phyloP scores from a whole-genome alignment of 2,113 vertebrate genomes.

The Noctilio leporinus region DNA sequence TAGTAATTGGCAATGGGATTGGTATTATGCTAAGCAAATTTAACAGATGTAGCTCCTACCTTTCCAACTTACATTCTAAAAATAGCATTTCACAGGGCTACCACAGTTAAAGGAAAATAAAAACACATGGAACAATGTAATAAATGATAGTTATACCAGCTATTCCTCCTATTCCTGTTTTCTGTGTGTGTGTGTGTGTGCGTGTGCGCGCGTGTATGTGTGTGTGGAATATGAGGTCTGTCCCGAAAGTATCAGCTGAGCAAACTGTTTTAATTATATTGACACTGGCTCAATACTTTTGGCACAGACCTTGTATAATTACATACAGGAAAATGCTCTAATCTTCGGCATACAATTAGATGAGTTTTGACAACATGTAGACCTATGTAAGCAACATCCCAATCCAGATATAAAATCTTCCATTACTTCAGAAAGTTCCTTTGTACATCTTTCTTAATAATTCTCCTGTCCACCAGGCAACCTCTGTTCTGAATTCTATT shows the following conservation, averaged over 20 bases:
- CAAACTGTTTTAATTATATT: too few species aligned
- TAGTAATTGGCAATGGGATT: not conserved
- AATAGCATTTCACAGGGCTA: slow-evolving; percentile 25
- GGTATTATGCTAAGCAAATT: not conserved
- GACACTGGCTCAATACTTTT: too few species aligned
- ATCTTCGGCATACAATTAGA: not conserved
- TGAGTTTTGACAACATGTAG: slow-evolving; percentile 23
- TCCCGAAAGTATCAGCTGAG: too few species aligned
- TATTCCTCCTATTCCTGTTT: not conserved
- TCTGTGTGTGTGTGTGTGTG: not conserved
- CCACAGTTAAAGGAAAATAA: slow-evolving; percentile 19
- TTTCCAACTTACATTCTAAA: slow-evolving; percentile 30
- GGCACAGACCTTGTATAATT: too few species aligned
- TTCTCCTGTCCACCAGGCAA: not conserved
- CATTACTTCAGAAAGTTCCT: not conserved
- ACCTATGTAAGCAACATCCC: not conserved
- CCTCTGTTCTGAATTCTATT: not conserved
- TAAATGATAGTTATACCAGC: slow-evolving; percentile 28
- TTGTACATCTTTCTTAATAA: not conserved
- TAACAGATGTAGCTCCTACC: slow-evolving; percentile 11
- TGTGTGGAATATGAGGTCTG: too few species aligned
- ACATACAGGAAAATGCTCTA: slow-evolving; percentile 13
- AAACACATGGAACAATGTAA: slow-evolving; percentile 31
- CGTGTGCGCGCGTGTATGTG: not conserved
- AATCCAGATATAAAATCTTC: not conserved